Evolutionary conservation across 2,113 vertebrate genomes (phyloP).

Genomic region (Nematolebias whitei): DNA sequence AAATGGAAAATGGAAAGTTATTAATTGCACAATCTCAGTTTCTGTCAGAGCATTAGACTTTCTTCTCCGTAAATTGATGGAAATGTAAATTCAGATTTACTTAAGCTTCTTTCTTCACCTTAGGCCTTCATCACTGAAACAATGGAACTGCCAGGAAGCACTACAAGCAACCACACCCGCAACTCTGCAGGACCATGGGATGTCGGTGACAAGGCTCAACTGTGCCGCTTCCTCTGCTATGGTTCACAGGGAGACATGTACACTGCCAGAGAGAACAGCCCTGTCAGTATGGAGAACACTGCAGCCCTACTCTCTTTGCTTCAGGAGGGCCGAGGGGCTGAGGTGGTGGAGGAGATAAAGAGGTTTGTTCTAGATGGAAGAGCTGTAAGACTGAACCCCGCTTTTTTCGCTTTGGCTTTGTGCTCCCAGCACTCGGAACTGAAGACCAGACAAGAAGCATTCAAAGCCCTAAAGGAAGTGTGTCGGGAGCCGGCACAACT

Average conservation of each 20-base stretch:
- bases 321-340: slow-evolving; percentile 86
- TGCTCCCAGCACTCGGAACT: slow-evolving; percentile 90
- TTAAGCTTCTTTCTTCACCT: slow-evolving; percentile 4
- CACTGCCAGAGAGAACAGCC: slow-evolving; percentile 80
- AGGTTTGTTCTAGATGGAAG: slow-evolving; percentile 82
- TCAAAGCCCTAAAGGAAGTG: slow-evolving; percentile 88
- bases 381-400: slow-evolving; percentile 79
- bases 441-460: slow-evolving; percentile 88
- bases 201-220: slow-evolving; percentile 80
- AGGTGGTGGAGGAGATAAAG: slow-evolving; percentile 89
- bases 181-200: slow-evolving; percentile 71
- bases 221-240: slow-evolving; percentile 90
- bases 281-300: slow-evolving; percentile 76
- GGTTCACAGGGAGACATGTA: slow-evolving; percentile 87
- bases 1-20: too few species aligned
- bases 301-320: slow-evolving; percentile 84
- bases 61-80: too few species aligned
- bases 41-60: neutral
- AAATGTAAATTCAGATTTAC: neutral
- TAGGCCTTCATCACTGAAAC: slow-evolving; percentile 31
- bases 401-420: slow-evolving; percentile 88
- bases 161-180: slow-evolving; percentile 60
- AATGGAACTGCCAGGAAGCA: slow-evolving; percentile 74
- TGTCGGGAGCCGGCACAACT: slow-evolving; percentile 87
- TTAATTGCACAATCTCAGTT: too few species aligned